Percentiles rank a stretch among this genome's conserved stretches.
Conservation (phyloP, 1,140 invertebrate genomes). For the Drosophila mayri region DNA sequence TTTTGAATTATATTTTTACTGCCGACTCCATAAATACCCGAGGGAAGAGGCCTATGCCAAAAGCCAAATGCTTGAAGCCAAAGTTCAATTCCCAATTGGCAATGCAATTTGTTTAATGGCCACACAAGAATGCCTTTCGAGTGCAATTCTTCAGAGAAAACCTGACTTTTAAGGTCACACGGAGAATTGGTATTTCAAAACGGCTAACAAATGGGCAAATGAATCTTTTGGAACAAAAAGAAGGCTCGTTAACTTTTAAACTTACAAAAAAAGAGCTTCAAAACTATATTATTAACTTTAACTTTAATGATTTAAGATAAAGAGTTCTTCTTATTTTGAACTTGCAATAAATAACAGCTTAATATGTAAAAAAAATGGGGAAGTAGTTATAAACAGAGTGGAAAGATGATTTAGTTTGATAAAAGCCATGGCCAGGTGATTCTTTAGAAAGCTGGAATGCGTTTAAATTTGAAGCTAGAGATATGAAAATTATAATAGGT, state of each 20-base stretch:
- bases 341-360: background rate
- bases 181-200: conserved; percentile 33
- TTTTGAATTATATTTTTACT: conserved; percentile 5
- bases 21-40: conserved; percentile 23
- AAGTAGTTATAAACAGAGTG: conserved; percentile 3
- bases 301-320: background rate
- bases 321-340: background rate
- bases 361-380: background rate
- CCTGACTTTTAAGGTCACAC: conserved; percentile 23
- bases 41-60: conserved; percentile 36
- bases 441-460: conserved; percentile 2
- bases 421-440: conserved; percentile 9
- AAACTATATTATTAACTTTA: background rate
- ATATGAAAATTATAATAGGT: background rate
- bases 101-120: conserved; percentile 67
- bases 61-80: conserved; percentile 28
- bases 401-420: conserved; percentile 19
- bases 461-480: background rate
- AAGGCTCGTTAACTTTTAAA: conserved; percentile 4
- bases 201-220: conserved; percentile 9
- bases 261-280: background rate
- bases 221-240: conserved; percentile 10
- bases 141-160: conserved; percentile 52
- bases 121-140: conserved; percentile 56
- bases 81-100: conserved; percentile 44